Evolutionary conservation across 2,888 invertebrate species (phyloP).

Genomic region (Bugulina stolonifera): DNA sequence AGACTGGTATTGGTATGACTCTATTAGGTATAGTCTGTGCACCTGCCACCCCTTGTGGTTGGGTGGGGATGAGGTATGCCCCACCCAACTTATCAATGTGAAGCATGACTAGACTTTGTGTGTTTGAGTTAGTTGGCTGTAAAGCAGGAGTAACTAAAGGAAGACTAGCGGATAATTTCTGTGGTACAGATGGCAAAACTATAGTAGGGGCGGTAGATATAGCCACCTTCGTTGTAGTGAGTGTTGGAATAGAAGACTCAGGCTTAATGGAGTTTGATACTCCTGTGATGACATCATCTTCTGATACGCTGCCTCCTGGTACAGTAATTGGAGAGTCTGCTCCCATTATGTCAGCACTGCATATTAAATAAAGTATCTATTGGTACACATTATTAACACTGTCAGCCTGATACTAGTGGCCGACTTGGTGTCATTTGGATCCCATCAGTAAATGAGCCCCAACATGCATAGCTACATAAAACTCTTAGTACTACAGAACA

Average conservation of each 20-base stretch:
- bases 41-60: background rate
- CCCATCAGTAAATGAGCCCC: too few relatives aligned
- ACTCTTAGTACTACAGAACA: too few relatives aligned
- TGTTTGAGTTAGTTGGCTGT: background rate
- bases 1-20: background rate
- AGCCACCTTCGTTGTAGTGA: background rate
- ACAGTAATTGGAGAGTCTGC: background rate
- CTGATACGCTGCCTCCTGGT: background rate
- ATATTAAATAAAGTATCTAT: too few relatives aligned
- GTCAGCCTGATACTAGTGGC: too few relatives aligned
- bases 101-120: slow-evolving; percentile 19
- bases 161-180: background rate
- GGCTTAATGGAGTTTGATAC: background rate
- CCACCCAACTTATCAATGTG: slow-evolving; percentile 1
- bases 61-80: slow-evolving; percentile 3
- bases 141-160: background rate
- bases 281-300: background rate
- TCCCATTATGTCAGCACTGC: too few relatives aligned
- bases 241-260: background rate
- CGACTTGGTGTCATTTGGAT: too few relatives aligned
- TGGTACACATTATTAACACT: too few relatives aligned
- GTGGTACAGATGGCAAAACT: background rate
- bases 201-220: background rate
- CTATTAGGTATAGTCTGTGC: background rate
- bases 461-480: too few relatives aligned